Evolutionary conservation across 2,113 vertebrate genomes (phyloP).

Genomic region (Cygnus atratus): DNA sequence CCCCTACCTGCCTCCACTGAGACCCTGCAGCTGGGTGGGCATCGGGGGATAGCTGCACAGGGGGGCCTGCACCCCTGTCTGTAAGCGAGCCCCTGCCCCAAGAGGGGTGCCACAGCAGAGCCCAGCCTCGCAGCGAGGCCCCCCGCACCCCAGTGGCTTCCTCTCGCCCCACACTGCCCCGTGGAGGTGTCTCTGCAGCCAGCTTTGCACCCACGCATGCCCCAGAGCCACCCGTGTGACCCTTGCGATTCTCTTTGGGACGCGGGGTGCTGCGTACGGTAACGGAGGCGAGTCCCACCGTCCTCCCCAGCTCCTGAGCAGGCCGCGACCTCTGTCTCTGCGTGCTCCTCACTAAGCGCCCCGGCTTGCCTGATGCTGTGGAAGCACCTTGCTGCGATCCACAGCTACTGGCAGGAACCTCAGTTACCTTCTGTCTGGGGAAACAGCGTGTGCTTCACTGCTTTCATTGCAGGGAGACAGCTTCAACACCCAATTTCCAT

Average conservation of each 20-base stretch:
- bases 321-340: neutral
- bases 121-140: neutral
- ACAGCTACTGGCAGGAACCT: slow-evolving; percentile 10
- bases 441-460: neutral
- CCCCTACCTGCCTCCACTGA: too few relatives aligned
- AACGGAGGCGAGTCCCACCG: neutral
- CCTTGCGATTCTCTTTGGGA: neutral
- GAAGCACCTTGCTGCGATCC: neutral
- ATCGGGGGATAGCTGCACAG: too few relatives aligned
- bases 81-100: too few relatives aligned
- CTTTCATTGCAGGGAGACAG: neutral
- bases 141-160: neutral
- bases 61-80: too few relatives aligned
- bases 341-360: neutral
- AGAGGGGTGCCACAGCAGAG: neutral
- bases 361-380: neutral
- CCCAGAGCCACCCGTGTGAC: neutral
- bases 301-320: neutral
- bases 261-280: neutral
- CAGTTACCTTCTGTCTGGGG: neutral
- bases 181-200: neutral
- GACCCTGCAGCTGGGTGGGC: too few relatives aligned
- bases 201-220: neutral
- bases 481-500: neutral
- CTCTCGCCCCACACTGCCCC: neutral